Base-by-base conservation (phyloP, 1,140 invertebrate species). In the Galleria mellonella region DNA sequence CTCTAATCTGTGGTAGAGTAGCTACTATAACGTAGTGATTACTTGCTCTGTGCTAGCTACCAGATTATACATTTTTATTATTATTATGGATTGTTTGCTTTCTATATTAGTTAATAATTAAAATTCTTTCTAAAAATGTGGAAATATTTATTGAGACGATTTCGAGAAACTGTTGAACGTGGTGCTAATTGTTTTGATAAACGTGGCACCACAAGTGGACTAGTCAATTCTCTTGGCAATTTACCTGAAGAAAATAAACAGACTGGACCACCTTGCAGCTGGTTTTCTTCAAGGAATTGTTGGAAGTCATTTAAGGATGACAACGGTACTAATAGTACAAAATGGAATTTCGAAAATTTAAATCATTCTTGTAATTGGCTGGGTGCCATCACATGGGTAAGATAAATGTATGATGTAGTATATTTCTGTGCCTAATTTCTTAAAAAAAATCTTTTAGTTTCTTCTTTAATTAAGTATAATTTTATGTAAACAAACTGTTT, bases 301-400 rank as follows among this genome's bases (percentile, higher is more conserved):
- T 71, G 70, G 57, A 66, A 64, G 37, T 68, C 68, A 10, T 64
- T 47, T 42, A 27, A 57, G 14, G 54, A 52, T 11, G 69, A 65
- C 29, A 72, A 75, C 15, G 65, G 74, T 33, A 70, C 77, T 28
- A 77, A 79, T 41, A 72, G 57, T 41, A 74, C 69, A 17, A 55
- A 57, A 59, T 84, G 75, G 77, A 84, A 71, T 41, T 81, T 83
- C 44, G 74, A 81, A 23, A 64, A 79, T 30, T 42, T 85, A n/a
- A 78, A 78, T 50, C 68, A 23, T 23, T 23, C 17, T 6, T 23
- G 59, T 23, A 68, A 63, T 73, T 87, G 86, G 86, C 66, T 85
- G 50, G 76, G 74, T 78, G 83, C 83, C 69, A 85, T 87, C 51
- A 79, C 83, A 66, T 86, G 85, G 85, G 82, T 87, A 75, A 64